A percentile compares a stretch with the other conserved stretches of the same genome.
Evolutionary conservation across 2,797 vertebrate genomes (phyloP).

Genomic region (Myiothlypis chrysogaster): DNA sequence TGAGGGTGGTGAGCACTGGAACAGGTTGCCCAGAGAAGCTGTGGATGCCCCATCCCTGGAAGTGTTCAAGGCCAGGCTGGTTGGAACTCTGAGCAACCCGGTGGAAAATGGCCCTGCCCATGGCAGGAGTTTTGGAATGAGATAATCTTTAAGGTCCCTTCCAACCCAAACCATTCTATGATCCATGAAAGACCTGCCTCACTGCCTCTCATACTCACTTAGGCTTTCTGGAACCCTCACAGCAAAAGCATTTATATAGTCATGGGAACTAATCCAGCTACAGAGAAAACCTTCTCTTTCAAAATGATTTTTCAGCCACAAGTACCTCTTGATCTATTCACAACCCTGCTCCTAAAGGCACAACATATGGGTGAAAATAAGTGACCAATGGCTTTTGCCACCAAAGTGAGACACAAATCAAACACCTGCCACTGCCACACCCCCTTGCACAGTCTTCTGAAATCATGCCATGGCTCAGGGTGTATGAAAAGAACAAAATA

Average conservation of each 20-base stretch:
- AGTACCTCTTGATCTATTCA: neutral
- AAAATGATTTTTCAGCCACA: neutral
- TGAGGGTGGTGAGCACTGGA: neutral
- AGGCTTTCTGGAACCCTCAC: neutral
- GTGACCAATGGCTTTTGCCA: neutral
- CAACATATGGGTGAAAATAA: neutral
- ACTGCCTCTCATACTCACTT: neutral
- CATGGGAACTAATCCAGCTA: neutral
- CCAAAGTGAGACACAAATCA: neutral
- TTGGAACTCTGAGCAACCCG: neutral
- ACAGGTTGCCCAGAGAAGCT: neutral
- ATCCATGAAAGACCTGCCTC: neutral
- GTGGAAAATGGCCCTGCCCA: neutral
- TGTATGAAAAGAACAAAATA: neutral
- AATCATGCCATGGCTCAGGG: neutral
- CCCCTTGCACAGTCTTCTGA: neutral
- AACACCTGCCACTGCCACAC: neutral
- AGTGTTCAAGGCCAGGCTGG: neutral
- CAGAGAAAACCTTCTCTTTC: neutral
- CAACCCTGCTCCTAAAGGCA: neutral
- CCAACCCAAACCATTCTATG: neutral
- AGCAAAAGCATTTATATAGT: neutral
- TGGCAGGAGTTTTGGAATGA: neutral
- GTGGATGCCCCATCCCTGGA: neutral
- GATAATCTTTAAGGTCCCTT: neutral